Evolutionary conservation across 1,140 invertebrate genomes (phyloP), one percentile per base, ranked within the genome.

Genomic region (Diuraphis noxia): DNA sequence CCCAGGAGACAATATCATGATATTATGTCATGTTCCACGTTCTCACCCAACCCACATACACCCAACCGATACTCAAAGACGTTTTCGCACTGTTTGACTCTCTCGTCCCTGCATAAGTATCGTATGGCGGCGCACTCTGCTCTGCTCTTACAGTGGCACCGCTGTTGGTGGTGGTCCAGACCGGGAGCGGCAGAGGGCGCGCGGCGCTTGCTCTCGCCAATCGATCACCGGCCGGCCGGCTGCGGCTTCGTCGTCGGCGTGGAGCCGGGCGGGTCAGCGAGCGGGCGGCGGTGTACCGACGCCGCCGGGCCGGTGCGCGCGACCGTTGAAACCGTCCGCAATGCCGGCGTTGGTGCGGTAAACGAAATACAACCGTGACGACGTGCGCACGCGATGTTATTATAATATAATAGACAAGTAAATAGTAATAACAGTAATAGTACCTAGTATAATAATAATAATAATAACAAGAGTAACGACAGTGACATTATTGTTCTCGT

Each of bases 291-390:
- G 56, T 63, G 56, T 63, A 56, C 52, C 52, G 21, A 23, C 56
- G n/a, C 10, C 56, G 56, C 5, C 56, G 56, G 17, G 30, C 56
- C 56, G n/a, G 10, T 17, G 56, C n/a, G 56, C 56, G 56, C 30
- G 56, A 72, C 56, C 56, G 56, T 72, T 72, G 34, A n/a, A 72
- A 72, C 56, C 56, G 56, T 72, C 56, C 56, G 56, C 56, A 72
- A 72, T 72, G 56, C 56, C 30, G 56, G 56, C 6, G 56, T 30
- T 34, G 56, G 56, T 72, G 56, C 56, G 56, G 56, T 72, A 72
- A 72, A 72, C 56, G 56, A n/a, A n/a, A 72, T 72, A 72, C 56
- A 72, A 72, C 56, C 56, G 56, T 72, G 56, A 72, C 56, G 56
- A 72, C 30, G 56, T 72, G n/a, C 56, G n/a, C 56, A 72, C 56